These are phyloP conservation scores for Drosophila willistoni DNA, from an alignment of 1,140 invertebrate genomes.

Conservation along the genomic window DNA sequence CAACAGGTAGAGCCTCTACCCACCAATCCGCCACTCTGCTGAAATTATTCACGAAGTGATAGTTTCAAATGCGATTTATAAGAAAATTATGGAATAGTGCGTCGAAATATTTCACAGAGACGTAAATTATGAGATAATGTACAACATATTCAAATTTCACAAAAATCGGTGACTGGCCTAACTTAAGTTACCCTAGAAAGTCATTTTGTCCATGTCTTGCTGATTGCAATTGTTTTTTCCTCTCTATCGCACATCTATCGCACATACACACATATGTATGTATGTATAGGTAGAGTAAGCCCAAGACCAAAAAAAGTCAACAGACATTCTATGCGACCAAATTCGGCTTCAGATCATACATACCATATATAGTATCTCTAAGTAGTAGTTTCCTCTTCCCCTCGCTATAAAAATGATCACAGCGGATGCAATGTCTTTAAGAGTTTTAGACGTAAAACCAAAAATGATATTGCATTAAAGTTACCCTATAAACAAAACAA, in stretches of 20 bases:
- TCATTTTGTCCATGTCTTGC: neutral
- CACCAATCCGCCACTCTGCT: too few relatives aligned
- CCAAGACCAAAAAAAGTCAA: slow-evolving; percentile 19
- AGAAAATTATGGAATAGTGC: too few relatives aligned
- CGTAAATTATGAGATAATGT: too few relatives aligned
- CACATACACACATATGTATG: too few relatives aligned
- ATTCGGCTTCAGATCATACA: slow-evolving; percentile 39
- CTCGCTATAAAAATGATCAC: slow-evolving; percentile 25
- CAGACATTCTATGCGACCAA: slow-evolving; percentile 44
- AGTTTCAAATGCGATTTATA: too few relatives aligned
- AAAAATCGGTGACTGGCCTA: too few relatives aligned
- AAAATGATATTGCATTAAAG: neutral
- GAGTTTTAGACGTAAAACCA: neutral
- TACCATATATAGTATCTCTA: neutral
- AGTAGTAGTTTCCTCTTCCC: slow-evolving; percentile 45
- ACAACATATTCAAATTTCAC: too few relatives aligned
- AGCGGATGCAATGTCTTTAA: slow-evolving; percentile 68
- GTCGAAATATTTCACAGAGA: too few relatives aligned
- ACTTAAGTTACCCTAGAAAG: too few relatives aligned
- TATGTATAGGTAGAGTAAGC: neutral
- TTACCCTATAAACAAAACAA: neutral
- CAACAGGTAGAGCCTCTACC: too few relatives aligned
- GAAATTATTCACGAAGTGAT: too few relatives aligned
- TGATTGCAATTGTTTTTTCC: neutral
- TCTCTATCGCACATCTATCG: neutral